Conservation (phyloP, 2,797 vertebrate genomes). For the Oophaga sylvatica region DNA sequence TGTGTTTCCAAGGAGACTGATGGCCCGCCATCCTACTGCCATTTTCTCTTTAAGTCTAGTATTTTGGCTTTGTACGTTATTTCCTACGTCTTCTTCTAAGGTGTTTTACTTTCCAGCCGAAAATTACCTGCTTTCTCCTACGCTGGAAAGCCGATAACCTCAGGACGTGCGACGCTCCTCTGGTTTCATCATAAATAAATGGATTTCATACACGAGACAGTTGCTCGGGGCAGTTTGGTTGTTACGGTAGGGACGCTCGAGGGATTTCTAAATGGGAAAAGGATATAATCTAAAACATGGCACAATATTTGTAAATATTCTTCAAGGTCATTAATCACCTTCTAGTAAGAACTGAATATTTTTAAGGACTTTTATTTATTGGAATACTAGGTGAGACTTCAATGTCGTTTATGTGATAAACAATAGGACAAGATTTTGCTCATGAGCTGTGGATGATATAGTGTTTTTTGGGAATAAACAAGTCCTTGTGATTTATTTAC, state of each 20-base stretch:
- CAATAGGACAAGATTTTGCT: background rate
- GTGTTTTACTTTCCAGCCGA: conserved; percentile 1
- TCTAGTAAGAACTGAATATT: background rate
- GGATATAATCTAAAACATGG: background rate
- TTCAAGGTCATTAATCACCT: background rate
- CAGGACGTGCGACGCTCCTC: background rate
- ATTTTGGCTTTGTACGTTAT: conserved; percentile 43
- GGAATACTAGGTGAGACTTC: background rate
- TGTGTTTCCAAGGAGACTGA: conserved; percentile 60
- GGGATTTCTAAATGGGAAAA: background rate
- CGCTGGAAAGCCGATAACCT: background rate
- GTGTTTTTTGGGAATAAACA: background rate
- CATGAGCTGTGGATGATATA: background rate
- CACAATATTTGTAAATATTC: background rate
- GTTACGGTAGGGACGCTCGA: conserved; percentile 1
- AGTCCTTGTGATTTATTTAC: background rate
- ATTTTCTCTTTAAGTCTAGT: conserved; percentile 26
- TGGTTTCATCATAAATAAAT: conserved; percentile 44
- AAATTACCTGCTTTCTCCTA: background rate
- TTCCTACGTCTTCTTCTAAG: background rate
- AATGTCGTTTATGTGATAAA: background rate
- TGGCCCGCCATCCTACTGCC: conserved; percentile 46
- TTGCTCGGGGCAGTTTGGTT: conserved; percentile 20
- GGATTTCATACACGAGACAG: conserved; percentile 27
- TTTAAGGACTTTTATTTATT: background rate